phyloP scores from a whole-genome alignment of 2,797 vertebrate species.

The Microctenopoma stevenorrisi region DNA sequence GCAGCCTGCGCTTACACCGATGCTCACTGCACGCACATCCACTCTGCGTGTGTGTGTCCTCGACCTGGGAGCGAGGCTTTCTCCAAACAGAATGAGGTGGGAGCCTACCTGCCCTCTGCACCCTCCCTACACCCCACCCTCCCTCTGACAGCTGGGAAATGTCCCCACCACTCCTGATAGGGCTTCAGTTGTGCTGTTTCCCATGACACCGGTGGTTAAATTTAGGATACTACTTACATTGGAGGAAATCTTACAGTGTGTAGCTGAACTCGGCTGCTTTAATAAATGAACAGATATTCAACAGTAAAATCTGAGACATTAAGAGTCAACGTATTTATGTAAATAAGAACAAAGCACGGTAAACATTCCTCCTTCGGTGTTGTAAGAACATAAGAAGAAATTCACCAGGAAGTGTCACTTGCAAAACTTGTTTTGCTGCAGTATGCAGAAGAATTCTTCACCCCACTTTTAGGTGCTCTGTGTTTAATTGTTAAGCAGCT shows the following conservation, averaged over 20 bases:
- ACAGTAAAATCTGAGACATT: neutral
- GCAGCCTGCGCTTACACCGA: slow-evolving; percentile 46
- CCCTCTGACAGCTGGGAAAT: slow-evolving; percentile 18
- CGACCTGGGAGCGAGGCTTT: slow-evolving; percentile 27
- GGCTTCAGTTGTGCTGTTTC: neutral
- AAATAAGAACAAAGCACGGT: no score
- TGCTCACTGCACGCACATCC: slow-evolving; percentile 60
- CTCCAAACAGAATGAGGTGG: slow-evolving; percentile 42
- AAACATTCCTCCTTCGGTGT: no score
- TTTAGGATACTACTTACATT: slow-evolving; percentile 6
- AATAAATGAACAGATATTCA: neutral
- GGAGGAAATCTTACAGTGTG: neutral
- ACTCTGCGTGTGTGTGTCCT: slow-evolving; percentile 4
- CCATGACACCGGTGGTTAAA: slow-evolving; percentile 2
- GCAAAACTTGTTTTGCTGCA: slow-evolving; percentile 44
- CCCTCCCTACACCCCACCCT: slow-evolving; percentile 39
- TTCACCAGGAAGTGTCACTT: slow-evolving; percentile 23
- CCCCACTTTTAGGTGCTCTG: accelerated
- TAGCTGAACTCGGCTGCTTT: no score
- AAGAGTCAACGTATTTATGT: neutral
- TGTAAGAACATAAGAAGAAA: neutral
- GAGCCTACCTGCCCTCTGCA: slow-evolving; percentile 53
- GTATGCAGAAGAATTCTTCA: neutral
- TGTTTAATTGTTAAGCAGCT: neutral
- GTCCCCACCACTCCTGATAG: slow-evolving; percentile 1